Base-by-base conservation (phyloP, 1,140 invertebrate genomes). In the Stratiolaelaps scimitus region DNA sequence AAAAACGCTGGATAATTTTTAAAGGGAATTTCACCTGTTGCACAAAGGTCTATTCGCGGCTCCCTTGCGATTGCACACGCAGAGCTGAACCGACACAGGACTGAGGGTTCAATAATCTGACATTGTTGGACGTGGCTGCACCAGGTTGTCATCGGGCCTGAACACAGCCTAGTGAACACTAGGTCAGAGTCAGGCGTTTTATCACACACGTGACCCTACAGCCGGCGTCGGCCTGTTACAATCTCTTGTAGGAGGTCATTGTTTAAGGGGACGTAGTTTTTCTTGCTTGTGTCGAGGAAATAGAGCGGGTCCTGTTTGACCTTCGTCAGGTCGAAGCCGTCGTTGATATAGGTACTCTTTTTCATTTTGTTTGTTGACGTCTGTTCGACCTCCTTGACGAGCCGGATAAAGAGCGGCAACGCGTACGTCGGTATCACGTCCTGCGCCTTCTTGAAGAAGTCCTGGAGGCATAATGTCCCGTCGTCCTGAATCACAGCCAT, bases 291-390 rank as follows among this genome's bases (percentile, higher is more conserved):
- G 67, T 73, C 66, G 65, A 77, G 65, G 68, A 72, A 76, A 69
- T 71, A 78, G 2, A 78, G 19, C 19, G 67, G 69, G 68, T 78
- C 77, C 64, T 70, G 71, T 56, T 68, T 70, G 6, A 89, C 83
- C 65, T 79, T 78, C 53, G 80, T 82, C 0, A 88, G 85, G 78
- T 96, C 81, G 74, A 88, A 95, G 13, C 88, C 89, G 74, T 94
- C 88, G 71, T 88, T 87, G 74, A 92, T 88, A 28, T 95, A 81
- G 72, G 92, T 85, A n/a, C 85, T 78, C 75, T 97, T 97, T 75
- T 89, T 90, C 70, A 96, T 76, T 76, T 97, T 97, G 74, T 89
- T 95, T 5, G 92, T 96, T 43, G 89, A 83, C 66, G 92, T 97
- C 73, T 89, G 83, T 74, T 93, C 89, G 15, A 95, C 79, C 74